These are phyloP conservation scores for Heptranchias perlo DNA, from an alignment of 2,113 vertebrate species.

Conservation along the genomic window DNA sequence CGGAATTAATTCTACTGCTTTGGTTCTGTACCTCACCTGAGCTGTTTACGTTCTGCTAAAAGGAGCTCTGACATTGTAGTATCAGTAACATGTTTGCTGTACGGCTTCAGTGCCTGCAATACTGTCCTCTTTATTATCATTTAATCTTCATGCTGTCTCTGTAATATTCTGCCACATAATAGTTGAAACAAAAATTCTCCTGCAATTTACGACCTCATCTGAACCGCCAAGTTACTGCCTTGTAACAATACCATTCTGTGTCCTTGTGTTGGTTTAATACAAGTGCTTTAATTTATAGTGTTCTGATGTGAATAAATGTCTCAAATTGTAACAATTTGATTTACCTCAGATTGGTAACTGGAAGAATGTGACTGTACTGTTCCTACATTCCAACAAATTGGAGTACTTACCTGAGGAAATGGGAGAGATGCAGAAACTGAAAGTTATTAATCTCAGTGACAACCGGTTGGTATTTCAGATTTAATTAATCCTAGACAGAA, in stretches of 20 bases:
- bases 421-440: conserved; percentile 93
- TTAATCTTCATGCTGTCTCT: not conserved
- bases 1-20: not conserved
- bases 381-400: conserved; percentile 96
- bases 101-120: too few relatives aligned
- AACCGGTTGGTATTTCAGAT: conserved; percentile 76
- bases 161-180: not conserved
- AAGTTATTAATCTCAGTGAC: conserved; percentile 93
- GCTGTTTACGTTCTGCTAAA: not conserved
- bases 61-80: not conserved
- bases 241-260: not conserved
- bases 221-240: not conserved
- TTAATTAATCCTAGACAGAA: not conserved
- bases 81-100: not conserved
- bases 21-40: not conserved
- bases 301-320: not conserved
- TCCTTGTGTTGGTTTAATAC: not conserved
- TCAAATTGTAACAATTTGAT: conserved; percentile 31
- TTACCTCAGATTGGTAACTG: conserved; percentile 79
- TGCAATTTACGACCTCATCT: not conserved
- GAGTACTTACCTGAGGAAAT: conserved; percentile 93
- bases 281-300: not conserved
- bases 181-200: not conserved
- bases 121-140: not conserved
- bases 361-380: conserved; percentile 84